Percentiles rank a stretch among this genome's conserved stretches.
Conservation (phyloP, 2,797 vertebrate species). For the Muscicapa comitata region DNA sequence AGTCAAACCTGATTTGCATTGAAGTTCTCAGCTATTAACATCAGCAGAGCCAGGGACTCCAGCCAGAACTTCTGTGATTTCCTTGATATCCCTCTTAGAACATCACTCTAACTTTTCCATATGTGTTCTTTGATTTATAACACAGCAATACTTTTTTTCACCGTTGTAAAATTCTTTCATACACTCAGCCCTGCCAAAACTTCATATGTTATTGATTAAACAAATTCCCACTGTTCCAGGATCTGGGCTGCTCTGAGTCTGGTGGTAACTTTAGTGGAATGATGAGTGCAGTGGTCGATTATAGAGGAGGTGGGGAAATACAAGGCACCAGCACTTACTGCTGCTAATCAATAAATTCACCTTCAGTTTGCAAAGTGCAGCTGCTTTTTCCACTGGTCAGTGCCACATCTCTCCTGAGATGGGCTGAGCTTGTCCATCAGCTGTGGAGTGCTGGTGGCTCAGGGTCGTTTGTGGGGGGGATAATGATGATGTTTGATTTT, state of each 20-base stretch:
- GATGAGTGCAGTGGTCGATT: not conserved
- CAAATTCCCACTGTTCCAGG: slow-evolving; percentile 26
- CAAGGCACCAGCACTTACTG: not conserved
- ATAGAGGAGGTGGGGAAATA: not conserved
- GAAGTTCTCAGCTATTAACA: slow-evolving; percentile 4
- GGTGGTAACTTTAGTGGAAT: not conserved
- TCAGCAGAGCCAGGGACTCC: not conserved
- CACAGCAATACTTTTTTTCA: slow-evolving; percentile 1
- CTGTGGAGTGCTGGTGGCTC: not conserved
- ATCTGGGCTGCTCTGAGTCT: not conserved
- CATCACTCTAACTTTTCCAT: slow-evolving; percentile 22
- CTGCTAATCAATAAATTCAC: not conserved
- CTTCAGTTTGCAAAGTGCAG: not conserved
- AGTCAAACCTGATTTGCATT: slow-evolving; percentile 41
- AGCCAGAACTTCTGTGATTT: slow-evolving; percentile 60
- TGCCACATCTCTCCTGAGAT: not conserved
- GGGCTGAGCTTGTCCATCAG: not conserved
- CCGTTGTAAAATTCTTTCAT: slow-evolving; percentile 32
- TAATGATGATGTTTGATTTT: not conserved
- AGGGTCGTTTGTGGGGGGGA: not conserved
- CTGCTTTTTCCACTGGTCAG: not conserved
- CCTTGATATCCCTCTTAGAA: slow-evolving; percentile 38
- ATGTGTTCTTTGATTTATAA: slow-evolving; percentile 52
- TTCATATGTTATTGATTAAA: slow-evolving; percentile 60
- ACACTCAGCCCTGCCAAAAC: not conserved